Evolutionary conservation across 2,797 vertebrate species (phyloP).

Genomic region (Cyprinella venusta): DNA sequence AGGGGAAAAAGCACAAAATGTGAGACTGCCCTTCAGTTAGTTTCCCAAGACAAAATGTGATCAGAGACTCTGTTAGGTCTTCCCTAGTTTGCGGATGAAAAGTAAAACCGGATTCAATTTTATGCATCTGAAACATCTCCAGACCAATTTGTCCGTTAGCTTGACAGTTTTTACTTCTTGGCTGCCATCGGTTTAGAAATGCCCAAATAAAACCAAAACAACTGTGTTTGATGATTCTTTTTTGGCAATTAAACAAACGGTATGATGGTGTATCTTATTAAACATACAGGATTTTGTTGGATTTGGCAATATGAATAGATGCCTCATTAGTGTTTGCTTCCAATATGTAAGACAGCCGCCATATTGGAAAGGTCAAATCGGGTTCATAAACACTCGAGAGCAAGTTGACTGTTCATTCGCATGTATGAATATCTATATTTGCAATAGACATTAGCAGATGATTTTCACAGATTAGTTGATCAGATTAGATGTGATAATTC

Average conservation of each 20-base stretch:
- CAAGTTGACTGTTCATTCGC: too few species aligned
- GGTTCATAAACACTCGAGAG: background rate
- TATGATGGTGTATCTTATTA: background rate
- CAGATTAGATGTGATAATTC: background rate
- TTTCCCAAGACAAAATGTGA: background rate
- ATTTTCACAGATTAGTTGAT: background rate
- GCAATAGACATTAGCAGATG: background rate
- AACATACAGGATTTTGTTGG: background rate
- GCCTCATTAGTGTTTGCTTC: background rate
- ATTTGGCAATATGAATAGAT: background rate
- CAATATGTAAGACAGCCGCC: background rate
- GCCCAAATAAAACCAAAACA: background rate
- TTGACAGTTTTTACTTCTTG: background rate
- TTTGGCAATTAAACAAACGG: background rate
- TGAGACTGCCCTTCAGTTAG: background rate
- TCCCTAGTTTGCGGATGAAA: background rate
- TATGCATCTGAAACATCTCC: background rate
- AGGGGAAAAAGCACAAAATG: background rate
- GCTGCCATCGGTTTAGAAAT: background rate
- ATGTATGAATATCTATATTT: background rate
- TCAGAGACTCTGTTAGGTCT: background rate
- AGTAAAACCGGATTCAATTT: slow-evolving; percentile 14
- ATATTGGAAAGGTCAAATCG: background rate
- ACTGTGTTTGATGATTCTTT: background rate
- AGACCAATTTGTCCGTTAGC: slow-evolving; percentile 11